Evolutionary conservation across 2,113 vertebrate genomes (phyloP), one percentile per base, ranked within the genome.

Genomic region (Epinephelus fuscoguttatus): DNA sequence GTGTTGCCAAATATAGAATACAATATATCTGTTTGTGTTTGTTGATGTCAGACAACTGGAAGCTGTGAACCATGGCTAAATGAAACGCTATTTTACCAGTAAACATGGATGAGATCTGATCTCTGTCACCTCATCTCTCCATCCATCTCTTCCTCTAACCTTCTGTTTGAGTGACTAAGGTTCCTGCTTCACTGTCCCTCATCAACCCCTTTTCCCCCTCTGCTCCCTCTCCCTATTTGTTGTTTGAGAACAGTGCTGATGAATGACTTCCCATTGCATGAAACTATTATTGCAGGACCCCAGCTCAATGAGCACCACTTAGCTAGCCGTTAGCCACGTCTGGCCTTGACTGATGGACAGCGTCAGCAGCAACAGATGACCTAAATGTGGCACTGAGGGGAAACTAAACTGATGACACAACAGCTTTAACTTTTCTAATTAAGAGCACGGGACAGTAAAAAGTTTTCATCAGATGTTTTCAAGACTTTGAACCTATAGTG

Each of bases 231-330:
- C 40, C 78, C 64, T 75, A 60, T 72, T 30, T 60, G 11, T 14
- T 67, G 15, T n/a, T 45, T 53, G 25, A 60, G 66, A 75, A 52
- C 62, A 23, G 40, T 53, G 15, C 55, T 84, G 78, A 91, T 84
- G 63, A 86, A 89, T 84, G 70, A 67, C 81, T 80, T 87, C 30
- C 68, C 71, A 72, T 76, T 60, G 61, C 63, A 45, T 62, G 33
- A 56, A 72, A 80, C 66, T 73, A 67, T 87, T 81, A 84, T 84
- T 78, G 76, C 78, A 33, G 62, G 56, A 67, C 71, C 73, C 56
- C 27, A 21, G 68, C 88, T 89, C 78, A 86, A 89, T 92, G 90
- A 89, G 74, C 66, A 56, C 83, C 89, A 91, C 90, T 92, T 92
- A 91, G 85, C 89, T 88, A 77, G 75, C 80, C 21, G 84, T 93